Evolutionary conservation across 2,797 vertebrate genomes (phyloP), one percentile per base, ranked within the genome.

Genomic region (Gadopsis bispinosus): DNA sequence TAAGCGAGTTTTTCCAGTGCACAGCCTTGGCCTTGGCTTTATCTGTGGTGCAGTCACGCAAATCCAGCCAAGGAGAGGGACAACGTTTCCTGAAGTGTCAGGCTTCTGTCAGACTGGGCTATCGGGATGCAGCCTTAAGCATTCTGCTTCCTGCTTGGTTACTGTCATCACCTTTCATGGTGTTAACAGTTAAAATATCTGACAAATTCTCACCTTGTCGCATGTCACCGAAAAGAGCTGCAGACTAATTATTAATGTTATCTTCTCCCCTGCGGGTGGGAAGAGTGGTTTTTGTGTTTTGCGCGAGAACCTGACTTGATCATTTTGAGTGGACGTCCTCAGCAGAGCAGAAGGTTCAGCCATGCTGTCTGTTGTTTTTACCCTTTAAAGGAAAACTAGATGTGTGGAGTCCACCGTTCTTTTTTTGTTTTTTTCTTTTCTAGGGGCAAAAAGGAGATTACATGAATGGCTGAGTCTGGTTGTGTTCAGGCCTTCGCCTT

Each of bases 391-490:
- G 20, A 56, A 75, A 78, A 60, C 59, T 77, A 10, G 29, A 78
- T 33, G 67, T 48, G 59, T 59, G 16, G 26, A 61, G 62, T 71
- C 60, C 45, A 71, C 55, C 19, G 22, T 67, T 79, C 51, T 59
- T 71, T 72, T 69, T 53, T 26, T 26, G n/a, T 26, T 26, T 26
- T 26, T 26, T 26, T 26, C 26, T 26, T 39, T 20, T 48, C 41
- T 7, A 26, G 5, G 17, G 77, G 54, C 39, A 33, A 83, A 82
- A 88, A 87, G 60, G 74, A 88, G 90, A 93, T 93, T 90, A 92
- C 83, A 90, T 80, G 88, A 91, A 86, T 80, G 88, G 71, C 61
- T 88, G 84, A 80, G 73, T 89, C 69, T 85, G 83, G 70, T 75
- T 81, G 74, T 75, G 72, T 80, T 89, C 73, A 82, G 79, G 86